phyloP scores from a whole-genome alignment of 2,888 invertebrate genomes.

The Machimus atricapillus region DNA sequence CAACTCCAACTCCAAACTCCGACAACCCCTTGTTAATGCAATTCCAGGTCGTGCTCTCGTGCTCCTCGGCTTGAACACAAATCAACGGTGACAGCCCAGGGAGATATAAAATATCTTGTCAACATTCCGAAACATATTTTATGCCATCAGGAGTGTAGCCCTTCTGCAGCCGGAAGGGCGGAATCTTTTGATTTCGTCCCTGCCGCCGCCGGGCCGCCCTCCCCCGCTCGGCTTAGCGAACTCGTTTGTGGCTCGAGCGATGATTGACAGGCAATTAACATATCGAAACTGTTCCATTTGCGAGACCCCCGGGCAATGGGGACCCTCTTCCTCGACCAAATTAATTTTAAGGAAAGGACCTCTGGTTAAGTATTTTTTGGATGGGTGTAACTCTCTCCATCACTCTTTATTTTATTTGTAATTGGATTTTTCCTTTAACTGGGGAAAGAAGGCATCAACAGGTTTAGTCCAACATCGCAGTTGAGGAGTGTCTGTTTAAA shows the following conservation, averaged over 20 bases:
- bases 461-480: no score
- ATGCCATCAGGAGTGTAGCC: conserved; percentile 41
- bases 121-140: conserved; percentile 48
- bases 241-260: conserved; percentile 14
- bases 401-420: no score
- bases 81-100: conserved; percentile 48
- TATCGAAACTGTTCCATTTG: not conserved
- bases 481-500: no score
- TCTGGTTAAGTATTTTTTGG: not conserved
- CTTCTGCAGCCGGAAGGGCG: conserved; percentile 41
- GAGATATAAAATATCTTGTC: conserved; percentile 49
- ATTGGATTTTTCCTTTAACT: no score
- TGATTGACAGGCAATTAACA: conserved; percentile 46
- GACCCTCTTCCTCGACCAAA: not conserved
- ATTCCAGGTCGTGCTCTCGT: conserved; percentile 27
- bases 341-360: not conserved
- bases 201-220: conserved; percentile 27
- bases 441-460: no score
- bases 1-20: not conserved
- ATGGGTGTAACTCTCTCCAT: not conserved
- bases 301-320: not conserved
- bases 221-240: not conserved
- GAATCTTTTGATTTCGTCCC: conserved; percentile 48
- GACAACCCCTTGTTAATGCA: not conserved
- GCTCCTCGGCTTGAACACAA: conserved; percentile 44